These are phyloP conservation scores for Pica pica DNA, from an alignment of 2,113 vertebrate species.

Conservation along the genomic window DNA sequence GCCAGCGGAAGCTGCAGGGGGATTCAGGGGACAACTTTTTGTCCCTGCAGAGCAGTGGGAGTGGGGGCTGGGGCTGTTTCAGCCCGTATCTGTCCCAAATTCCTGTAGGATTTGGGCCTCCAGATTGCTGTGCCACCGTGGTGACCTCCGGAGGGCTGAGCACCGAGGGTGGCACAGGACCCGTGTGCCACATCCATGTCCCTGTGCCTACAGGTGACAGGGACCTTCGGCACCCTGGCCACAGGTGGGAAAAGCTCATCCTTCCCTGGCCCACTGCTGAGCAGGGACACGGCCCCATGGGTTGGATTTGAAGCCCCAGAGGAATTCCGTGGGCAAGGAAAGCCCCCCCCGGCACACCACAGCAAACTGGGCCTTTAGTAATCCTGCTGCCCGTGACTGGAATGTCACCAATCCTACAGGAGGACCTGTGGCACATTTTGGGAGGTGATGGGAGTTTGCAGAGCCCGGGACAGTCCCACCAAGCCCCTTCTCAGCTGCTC, in stretches of 20 bases:
- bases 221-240: neutral
- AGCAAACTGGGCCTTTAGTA: accelerated
- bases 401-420: accelerated
- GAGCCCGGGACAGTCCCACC: neutral
- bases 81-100: neutral
- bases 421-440: neutral
- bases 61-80: accelerated
- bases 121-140: accelerated
- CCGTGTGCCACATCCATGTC: accelerated
- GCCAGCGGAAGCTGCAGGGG: constrained; percentile 73
- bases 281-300: accelerated
- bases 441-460: neutral
- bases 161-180: neutral
- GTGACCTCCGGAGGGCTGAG: neutral
- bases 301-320: neutral
- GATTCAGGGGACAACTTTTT: no score
- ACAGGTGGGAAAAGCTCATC: neutral
- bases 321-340: neutral
- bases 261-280: neutral
- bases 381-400: neutral
- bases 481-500: neutral
- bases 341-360: neutral
- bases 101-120: neutral
- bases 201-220: accelerated
- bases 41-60: neutral